Evolutionary conservation across 2,888 invertebrate species (phyloP).

Genomic region (Erpobdella octoculata): DNA sequence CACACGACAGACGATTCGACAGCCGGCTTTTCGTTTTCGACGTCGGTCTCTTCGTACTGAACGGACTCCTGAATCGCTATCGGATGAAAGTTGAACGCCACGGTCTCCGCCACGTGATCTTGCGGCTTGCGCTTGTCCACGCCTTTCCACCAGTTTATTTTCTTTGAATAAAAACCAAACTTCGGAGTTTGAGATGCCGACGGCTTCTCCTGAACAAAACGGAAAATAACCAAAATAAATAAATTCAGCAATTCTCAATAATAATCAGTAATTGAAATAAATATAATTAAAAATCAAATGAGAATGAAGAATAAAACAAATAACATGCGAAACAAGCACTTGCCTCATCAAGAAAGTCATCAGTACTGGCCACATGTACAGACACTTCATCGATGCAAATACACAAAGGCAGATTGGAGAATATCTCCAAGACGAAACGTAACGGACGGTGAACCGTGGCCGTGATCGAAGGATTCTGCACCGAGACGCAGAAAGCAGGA

Average conservation of each 20-base stretch:
- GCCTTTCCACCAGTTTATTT: too few species aligned
- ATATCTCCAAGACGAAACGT: neutral
- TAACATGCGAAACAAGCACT: too few species aligned
- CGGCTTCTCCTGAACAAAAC: too few species aligned
- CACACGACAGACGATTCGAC: neutral
- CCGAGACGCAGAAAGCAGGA: neutral
- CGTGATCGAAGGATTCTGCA: neutral
- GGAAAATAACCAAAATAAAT: too few species aligned
- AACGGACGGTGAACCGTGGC: neutral
- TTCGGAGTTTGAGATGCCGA: too few species aligned
- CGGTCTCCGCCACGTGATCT: neutral
- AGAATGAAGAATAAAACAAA: too few species aligned
- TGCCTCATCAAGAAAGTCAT: neutral
- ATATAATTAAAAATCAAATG: too few species aligned
- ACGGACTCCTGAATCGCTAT: neutral
- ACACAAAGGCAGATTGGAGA: neutral
- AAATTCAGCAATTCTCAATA: too few species aligned
- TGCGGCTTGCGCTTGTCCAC: too few species aligned
- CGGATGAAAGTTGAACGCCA: constrained; percentile 8
- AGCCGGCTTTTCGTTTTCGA: neutral
- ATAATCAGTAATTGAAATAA: too few species aligned
- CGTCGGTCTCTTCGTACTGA: constrained; percentile 1
- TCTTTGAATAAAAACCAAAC: too few species aligned
- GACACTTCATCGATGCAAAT: neutral
- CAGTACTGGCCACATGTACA: neutral